phyloP scores from a whole-genome alignment of 2,888 invertebrate species.

The Cheilosia grossa region DNA sequence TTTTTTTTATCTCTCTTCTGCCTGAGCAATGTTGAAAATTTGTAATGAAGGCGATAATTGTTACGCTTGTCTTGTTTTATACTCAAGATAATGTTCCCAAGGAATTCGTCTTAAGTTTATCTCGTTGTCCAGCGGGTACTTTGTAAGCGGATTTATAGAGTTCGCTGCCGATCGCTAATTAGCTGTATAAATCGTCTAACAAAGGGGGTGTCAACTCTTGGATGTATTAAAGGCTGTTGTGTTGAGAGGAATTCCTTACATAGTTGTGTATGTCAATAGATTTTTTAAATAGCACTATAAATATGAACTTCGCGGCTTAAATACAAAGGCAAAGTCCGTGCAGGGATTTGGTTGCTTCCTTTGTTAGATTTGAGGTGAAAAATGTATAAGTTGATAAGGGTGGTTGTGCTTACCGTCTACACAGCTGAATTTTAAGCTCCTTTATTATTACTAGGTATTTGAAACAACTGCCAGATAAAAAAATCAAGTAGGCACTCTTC shows the following conservation, averaged over 20 bases:
- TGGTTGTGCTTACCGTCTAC: too few relatives aligned
- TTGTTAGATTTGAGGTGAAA: too few relatives aligned
- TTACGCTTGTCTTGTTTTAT: conserved; percentile 49
- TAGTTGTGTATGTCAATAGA: background rate
- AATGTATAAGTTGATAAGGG: too few relatives aligned
- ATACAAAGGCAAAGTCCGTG: too few relatives aligned
- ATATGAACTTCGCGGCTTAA: too few relatives aligned
- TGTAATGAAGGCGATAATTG: conserved; percentile 61
- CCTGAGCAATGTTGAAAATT: conserved; percentile 57
- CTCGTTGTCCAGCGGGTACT: background rate
- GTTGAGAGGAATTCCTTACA: background rate
- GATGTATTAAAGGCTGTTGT: background rate
- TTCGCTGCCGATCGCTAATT: conserved; percentile 24
- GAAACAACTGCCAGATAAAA: too few relatives aligned
- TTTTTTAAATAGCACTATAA: background rate
- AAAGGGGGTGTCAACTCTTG: conserved; percentile 16
- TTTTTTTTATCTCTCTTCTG: conserved; percentile 4
- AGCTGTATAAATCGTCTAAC: conserved; percentile 26
- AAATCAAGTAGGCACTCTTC: too few relatives aligned
- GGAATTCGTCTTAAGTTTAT: conserved; percentile 52
- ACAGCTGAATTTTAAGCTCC: too few relatives aligned
- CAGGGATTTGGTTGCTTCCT: too few relatives aligned
- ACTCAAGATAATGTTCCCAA: conserved; percentile 39
- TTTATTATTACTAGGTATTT: too few relatives aligned
- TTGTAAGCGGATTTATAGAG: conserved; percentile 46